Evolutionary conservation across 2,797 vertebrate genomes (phyloP).

Genomic region (Rousettus madagascariensis): DNA sequence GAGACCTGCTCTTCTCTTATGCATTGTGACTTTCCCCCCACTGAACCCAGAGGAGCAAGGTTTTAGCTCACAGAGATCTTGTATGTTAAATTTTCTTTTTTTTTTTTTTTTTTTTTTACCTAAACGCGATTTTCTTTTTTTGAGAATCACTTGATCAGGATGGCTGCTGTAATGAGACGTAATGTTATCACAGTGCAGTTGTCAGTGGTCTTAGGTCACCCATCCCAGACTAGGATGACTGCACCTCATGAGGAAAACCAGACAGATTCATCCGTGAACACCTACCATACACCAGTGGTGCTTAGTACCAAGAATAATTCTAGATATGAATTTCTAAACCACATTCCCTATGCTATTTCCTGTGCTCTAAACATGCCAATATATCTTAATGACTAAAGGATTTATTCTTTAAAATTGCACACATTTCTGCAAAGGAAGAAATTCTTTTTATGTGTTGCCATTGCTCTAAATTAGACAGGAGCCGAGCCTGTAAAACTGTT

Average conservation of each 20-base stretch:
- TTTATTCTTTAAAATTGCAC: background rate
- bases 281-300: background rate
- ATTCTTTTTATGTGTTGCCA: background rate
- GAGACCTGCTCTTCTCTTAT: background rate
- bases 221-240: background rate
- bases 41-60: background rate
- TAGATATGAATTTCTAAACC: background rate
- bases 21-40: background rate
- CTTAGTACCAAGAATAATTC: background rate
- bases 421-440: background rate
- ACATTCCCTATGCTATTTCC: background rate
- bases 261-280: background rate
- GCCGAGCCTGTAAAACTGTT: background rate
- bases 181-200: background rate
- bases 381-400: background rate
- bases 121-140: background rate
- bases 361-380: background rate
- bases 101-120: background rate
- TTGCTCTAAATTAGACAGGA: background rate
- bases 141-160: background rate
- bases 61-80: background rate
- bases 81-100: background rate
- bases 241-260: background rate
- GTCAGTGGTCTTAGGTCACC: background rate
- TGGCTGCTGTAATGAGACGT: background rate